phyloP scores from a whole-genome alignment of 1,140 invertebrate genomes.

The Stegodyphus dumicola region DNA sequence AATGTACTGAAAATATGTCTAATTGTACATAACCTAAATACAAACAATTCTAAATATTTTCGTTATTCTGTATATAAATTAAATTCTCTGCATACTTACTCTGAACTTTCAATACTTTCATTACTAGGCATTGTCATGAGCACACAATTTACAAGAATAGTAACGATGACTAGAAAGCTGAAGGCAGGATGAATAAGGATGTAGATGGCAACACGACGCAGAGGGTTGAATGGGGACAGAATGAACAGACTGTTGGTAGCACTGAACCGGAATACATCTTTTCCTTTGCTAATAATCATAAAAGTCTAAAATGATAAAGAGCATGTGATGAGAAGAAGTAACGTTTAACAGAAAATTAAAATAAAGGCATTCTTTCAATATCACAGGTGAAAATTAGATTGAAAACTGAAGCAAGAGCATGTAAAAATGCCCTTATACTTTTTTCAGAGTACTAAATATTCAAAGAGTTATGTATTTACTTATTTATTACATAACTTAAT shows the following conservation, averaged over 20 bases:
- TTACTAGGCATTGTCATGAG: conserved; percentile 97
- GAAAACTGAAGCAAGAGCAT: too few relatives aligned
- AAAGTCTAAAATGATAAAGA: conserved; percentile 83
- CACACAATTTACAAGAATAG: conserved; percentile 97
- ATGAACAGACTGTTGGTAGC: conserved; percentile 95
- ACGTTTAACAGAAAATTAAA: neutral
- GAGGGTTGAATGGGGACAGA: conserved; percentile 95
- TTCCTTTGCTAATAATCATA: conserved; percentile 97
- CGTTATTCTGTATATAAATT: neutral
- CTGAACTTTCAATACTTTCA: conserved; percentile 91
- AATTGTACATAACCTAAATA: neutral
- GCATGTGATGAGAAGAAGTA: neutral
- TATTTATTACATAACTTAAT: too few relatives aligned
- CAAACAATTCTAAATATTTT: neutral
- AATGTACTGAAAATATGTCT: too few relatives aligned
- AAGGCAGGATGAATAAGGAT: conserved; percentile 97
- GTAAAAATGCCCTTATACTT: too few relatives aligned
- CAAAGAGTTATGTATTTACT: too few relatives aligned
- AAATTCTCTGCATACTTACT: conserved; percentile 79
- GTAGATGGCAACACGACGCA: conserved; percentile 95
- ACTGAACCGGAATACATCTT: conserved; percentile 98
- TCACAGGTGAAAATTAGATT: too few relatives aligned
- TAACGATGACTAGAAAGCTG: conserved; percentile 97
- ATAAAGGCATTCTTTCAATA: too few relatives aligned
- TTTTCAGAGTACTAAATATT: too few relatives aligned